A percentile compares a stretch with the other conserved stretches of the same genome.
Evolutionary conservation across 2,113 vertebrate species (phyloP).

Genomic region (Colaptes auratus): DNA sequence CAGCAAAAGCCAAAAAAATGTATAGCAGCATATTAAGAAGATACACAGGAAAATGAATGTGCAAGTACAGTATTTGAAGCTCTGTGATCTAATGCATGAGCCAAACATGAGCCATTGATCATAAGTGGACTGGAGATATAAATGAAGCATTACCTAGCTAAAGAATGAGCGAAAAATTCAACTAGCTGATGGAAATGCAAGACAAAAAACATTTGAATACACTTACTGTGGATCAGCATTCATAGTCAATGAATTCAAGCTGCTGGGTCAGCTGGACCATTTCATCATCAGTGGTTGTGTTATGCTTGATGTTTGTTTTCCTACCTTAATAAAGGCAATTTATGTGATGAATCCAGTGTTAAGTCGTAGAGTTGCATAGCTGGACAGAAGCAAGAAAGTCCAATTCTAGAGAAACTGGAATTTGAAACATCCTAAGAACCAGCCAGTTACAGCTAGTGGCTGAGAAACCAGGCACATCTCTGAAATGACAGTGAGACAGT

Average conservation of each 20-base stretch:
- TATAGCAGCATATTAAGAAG: neutral
- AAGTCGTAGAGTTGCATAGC: neutral
- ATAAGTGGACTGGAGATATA: neutral
- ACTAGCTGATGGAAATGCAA: neutral
- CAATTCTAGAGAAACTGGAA: neutral
- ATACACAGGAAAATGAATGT: neutral
- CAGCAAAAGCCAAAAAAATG: neutral
- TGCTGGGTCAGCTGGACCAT: neutral
- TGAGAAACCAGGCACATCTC: neutral
- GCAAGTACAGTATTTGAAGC: neutral
- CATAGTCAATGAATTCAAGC: neutral
- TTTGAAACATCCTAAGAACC: neutral
- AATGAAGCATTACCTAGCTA: neutral
- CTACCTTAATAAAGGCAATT: neutral
- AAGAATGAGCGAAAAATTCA: neutral
- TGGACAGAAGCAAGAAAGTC: neutral
- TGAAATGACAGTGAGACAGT: neutral
- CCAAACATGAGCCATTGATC: neutral
- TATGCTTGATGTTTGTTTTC: neutral
- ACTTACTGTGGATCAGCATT: neutral
- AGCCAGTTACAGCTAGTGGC: neutral
- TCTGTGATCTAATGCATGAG: neutral
- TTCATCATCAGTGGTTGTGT: neutral
- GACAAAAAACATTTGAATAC: neutral
- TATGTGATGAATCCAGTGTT: neutral